Conservation (phyloP, 2,113 vertebrate species). For the Tragelaphus scriptus region DNA sequence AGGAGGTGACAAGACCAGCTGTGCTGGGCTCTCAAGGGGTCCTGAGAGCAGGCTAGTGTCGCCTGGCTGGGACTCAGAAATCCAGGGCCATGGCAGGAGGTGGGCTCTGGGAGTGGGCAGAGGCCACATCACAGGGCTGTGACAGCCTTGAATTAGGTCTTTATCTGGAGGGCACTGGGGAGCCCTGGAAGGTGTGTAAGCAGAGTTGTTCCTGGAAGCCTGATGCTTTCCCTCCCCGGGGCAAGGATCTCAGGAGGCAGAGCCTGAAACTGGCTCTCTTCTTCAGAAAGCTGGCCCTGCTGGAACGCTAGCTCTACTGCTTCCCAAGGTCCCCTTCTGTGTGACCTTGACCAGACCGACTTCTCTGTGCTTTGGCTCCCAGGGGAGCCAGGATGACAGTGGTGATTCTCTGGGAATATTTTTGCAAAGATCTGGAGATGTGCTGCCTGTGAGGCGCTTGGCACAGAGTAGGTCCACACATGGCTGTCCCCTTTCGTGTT, state of each 20-base stretch:
- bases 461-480: neutral
- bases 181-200: neutral
- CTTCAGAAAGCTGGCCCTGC: neutral
- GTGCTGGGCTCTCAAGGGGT: neutral
- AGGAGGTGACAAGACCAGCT: neutral
- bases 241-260: neutral
- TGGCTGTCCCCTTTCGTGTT: neutral
- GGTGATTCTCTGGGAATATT: neutral
- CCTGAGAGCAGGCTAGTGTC: accelerated
- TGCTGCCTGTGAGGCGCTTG: neutral
- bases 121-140: neutral
- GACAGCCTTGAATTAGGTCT: neutral
- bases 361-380: neutral
- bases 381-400: neutral
- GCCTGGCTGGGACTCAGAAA: neutral
- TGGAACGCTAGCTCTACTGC: neutral
- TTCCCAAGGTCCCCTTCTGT: neutral
- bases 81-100: neutral
- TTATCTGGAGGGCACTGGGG: neutral
- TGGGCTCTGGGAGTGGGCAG: neutral
- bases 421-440: neutral
- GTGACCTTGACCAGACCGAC: neutral
- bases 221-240: neutral
- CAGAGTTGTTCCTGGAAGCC: neutral
- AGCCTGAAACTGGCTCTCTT: neutral